These are phyloP conservation scores for Picathartes gymnocephalus DNA, from an alignment of 2,113 vertebrate genomes.

Conservation along the genomic window DNA sequence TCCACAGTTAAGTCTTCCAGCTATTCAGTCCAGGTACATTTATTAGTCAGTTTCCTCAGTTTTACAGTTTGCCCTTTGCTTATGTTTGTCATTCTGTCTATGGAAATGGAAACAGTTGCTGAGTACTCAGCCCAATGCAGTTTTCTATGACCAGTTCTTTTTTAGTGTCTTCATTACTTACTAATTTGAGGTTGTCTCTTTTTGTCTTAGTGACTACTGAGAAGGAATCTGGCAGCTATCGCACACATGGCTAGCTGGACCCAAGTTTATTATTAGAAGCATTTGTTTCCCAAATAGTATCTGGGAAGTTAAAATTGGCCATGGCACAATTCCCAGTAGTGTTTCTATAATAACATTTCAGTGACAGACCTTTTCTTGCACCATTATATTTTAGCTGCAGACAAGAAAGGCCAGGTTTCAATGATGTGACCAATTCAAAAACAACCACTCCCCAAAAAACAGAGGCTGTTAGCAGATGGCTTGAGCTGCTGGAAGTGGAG, in stretches of 20 bases:
- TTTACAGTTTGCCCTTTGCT: neutral
- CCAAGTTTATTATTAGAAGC: slow-evolving; percentile 22
- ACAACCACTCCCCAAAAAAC: neutral
- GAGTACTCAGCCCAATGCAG: neutral
- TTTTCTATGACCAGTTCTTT: neutral
- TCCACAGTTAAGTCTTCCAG: neutral
- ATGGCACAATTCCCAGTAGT: slow-evolving; percentile 18
- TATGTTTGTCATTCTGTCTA: neutral
- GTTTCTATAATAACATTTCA: slow-evolving; percentile 1
- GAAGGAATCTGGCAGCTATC: neutral
- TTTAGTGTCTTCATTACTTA: neutral
- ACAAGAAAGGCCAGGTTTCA: slow-evolving; percentile 19
- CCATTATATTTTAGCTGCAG: neutral
- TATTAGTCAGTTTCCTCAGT: neutral
- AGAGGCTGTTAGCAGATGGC: slow-evolving; percentile 6
- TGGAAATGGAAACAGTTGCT: neutral
- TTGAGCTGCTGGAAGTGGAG: neutral
- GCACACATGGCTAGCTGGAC: neutral
- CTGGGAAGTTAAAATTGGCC: neutral
- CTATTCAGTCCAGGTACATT: neutral
- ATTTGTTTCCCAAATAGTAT: slow-evolving; percentile 17
- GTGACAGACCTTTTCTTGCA: neutral
- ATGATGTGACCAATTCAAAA: neutral
- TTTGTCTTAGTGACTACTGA: neutral
- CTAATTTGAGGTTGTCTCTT: neutral